These are phyloP conservation scores for Halictus rubicundus DNA, from an alignment of 1,140 invertebrate species.

Conservation along the genomic window DNA sequence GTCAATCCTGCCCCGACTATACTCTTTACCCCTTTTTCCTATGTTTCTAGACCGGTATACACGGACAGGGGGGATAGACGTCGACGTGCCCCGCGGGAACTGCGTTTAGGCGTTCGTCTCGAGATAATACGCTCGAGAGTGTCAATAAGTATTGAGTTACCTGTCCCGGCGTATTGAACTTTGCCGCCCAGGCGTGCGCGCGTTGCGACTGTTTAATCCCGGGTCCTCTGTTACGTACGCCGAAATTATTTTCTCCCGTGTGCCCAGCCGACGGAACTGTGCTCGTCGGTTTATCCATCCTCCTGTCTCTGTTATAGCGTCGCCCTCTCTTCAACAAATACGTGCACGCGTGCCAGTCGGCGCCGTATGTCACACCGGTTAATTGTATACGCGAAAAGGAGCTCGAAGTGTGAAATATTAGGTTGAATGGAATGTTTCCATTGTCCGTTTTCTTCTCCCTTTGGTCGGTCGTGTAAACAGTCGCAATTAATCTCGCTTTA, in stretches of 20 bases:
- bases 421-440: too few species aligned
- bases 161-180: neutral
- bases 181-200: neutral
- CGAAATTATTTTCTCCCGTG: neutral
- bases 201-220: neutral
- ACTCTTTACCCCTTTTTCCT: neutral
- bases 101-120: constrained; percentile 35
- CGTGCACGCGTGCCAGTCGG: too few species aligned
- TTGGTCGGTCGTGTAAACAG: too few species aligned
- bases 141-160: constrained; percentile 16
- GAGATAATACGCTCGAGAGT: constrained; percentile 12
- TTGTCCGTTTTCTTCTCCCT: too few species aligned
- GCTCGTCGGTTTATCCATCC: neutral
- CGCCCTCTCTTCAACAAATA: too few species aligned
- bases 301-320: too few species aligned
- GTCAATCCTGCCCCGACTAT: too few species aligned
- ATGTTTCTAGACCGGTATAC: neutral
- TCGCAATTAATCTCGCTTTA: too few species aligned
- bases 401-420: too few species aligned
- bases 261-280: neutral
- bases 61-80: neutral
- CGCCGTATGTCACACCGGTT: too few species aligned
- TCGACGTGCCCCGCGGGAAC: neutral
- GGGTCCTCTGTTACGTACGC: neutral
- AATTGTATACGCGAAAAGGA: too few species aligned